Conservation (phyloP, 2,888 invertebrate genomes). For the Lepas anatifera region DNA sequence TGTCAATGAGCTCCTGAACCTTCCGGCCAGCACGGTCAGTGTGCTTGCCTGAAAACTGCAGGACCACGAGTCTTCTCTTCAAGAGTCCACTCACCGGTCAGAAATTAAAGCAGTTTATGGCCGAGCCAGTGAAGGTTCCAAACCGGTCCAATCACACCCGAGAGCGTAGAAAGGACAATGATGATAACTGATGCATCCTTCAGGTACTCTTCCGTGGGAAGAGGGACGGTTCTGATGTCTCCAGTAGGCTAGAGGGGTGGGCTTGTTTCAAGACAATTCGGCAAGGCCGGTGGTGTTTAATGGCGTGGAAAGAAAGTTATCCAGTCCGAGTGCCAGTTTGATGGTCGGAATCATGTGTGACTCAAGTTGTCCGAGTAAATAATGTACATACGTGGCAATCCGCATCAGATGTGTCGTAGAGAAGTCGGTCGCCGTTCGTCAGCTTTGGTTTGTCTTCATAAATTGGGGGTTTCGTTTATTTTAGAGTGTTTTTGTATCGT, state of each 20-base stretch:
- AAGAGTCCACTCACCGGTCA: slow-evolving; percentile 13
- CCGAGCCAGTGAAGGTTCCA: background rate
- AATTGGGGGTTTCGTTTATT: no score
- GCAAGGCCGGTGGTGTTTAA: no score
- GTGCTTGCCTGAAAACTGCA: slow-evolving; percentile 1
- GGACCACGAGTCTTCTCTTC: slow-evolving; percentile 14
- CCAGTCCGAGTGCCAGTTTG: background rate
- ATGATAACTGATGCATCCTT: slow-evolving; percentile 14
- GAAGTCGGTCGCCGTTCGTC: no score
- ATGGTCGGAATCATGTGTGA: slow-evolving; percentile 24
- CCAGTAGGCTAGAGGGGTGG: background rate
- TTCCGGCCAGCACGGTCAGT: background rate
- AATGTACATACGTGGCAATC: background rate
- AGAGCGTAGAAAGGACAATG: slow-evolving; percentile 13
- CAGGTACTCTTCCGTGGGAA: background rate
- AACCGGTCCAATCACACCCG: slow-evolving; percentile 15
- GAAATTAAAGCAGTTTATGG: background rate
- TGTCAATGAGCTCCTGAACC: background rate
- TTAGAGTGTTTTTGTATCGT: no score
- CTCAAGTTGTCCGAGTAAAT: slow-evolving; percentile 35
- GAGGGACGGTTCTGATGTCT: background rate
- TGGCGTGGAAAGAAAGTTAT: background rate
- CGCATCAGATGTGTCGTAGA: no score
- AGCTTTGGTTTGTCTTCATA: no score
- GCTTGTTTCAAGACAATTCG: no score